Percentiles rank a stretch among this genome's conserved stretches.
These are phyloP conservation scores for Echinops telfairi DNA, from an alignment of 2,113 vertebrate genomes.

Conservation along the genomic window DNA sequence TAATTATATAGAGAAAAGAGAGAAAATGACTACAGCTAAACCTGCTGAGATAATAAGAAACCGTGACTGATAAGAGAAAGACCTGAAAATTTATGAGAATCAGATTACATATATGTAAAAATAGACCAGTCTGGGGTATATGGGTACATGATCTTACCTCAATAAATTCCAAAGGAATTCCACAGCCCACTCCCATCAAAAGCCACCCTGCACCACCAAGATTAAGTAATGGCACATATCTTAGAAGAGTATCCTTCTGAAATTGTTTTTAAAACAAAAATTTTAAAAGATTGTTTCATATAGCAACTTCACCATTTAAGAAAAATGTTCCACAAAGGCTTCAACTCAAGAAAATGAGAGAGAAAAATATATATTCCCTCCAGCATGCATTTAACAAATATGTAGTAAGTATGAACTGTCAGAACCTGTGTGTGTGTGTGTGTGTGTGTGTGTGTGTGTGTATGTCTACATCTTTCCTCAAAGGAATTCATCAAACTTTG, in stretches of 20 bases:
- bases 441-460: background rate
- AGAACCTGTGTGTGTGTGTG: too few relatives aligned
- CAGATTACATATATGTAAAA: slow-evolving; percentile 41
- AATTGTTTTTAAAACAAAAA: slow-evolving; percentile 49
- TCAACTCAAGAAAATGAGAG: background rate
- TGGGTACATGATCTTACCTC: slow-evolving; percentile 58
- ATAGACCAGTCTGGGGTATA: background rate
- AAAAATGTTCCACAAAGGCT: background rate
- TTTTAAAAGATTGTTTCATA: background rate
- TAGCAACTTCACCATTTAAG: background rate
- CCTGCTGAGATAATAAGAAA: background rate
- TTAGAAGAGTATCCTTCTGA: slow-evolving; percentile 54
- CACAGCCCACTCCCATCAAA: slow-evolving; percentile 23
- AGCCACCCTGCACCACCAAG: slow-evolving; percentile 46
- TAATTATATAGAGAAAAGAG: background rate
- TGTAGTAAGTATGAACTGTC: background rate
- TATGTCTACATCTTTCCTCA: background rate
- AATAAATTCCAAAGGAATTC: slow-evolving; percentile 58
- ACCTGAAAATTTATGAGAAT: slow-evolving; percentile 59
- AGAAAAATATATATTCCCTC: background rate
- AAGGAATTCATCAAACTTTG: slow-evolving; percentile 24
- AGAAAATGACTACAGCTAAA: slow-evolving; percentile 17
- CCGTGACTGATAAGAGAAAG: background rate
- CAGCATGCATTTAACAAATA: background rate
- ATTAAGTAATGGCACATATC: slow-evolving; percentile 41